Base-by-base conservation (phyloP, 2,113 vertebrate species). In the Vulpes lagopus region DNA sequence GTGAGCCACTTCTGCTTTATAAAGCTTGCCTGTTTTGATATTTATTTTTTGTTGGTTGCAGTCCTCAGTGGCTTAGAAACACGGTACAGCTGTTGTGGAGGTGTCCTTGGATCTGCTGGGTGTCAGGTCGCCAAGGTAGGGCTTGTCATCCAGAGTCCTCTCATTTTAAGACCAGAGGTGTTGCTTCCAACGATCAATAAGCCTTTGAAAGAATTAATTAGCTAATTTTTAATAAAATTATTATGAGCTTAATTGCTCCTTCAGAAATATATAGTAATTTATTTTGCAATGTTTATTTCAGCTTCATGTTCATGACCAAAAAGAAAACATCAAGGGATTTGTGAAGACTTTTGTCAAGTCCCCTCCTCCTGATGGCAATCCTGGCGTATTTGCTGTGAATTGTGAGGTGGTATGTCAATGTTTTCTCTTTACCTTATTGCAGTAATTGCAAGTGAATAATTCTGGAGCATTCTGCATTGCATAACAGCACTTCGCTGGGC, bases 231-330 rank as follows among this genome's bases (percentile, higher is more conserved):
- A 71, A 49, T 87, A 11, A 65, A 25, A 89, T 59, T 65, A 83
- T 59, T n/a, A 59, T 79, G 27, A 94, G 43, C 23, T 55, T 78
- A 51, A 11, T 69, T 76, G 2, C 51, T 27, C 43, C 62, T 80
- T 55, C 16, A 27, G 80, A 80, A 84, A 83, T 8, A 51, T 23
- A 35, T 0, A 62, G 27, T 27, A 14, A 53, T 84, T 32, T 78
- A 92, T 25, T 38, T 94, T 93, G 69, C 83, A 74, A 22, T 86
- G 22, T 49, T 93, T 16, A 87, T 95, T 97, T 53, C 97, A 99
- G 99, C 98, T 99, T 85, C 99, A 99, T 79, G 99, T 99, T 86
- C 99, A 99, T 38, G 98, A 99, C 97, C 97, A 98, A 3, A 98
- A 81, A 27, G 93, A 97, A 94, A 98, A 98, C 94, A 81, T 99